These are phyloP conservation scores for Drosophila parabipectinata DNA, from an alignment of 1,140 invertebrate species.

Conservation along the genomic window DNA sequence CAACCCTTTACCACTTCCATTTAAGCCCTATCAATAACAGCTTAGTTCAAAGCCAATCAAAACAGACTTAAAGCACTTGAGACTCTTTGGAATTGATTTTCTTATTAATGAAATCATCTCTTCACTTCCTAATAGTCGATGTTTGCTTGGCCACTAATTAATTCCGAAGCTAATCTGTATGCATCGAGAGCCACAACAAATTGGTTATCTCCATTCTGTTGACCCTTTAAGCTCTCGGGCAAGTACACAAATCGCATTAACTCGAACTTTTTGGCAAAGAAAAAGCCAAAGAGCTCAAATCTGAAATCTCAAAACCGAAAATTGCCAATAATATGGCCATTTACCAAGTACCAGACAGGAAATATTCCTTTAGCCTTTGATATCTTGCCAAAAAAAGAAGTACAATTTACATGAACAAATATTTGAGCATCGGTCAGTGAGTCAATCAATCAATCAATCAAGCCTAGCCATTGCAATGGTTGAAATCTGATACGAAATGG, in stretches of 20 bases:
- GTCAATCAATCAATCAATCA: background rate
- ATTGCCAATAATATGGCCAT: conserved; percentile 35
- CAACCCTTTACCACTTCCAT: too few relatives aligned
- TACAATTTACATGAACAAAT: background rate
- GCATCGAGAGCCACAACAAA: background rate
- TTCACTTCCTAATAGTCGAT: background rate
- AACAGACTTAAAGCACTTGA: background rate
- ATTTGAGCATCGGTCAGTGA: background rate
- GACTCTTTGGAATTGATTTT: background rate
- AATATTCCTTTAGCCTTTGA: conserved; percentile 2
- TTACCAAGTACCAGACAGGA: conserved; percentile 2
- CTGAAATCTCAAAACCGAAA: conserved; percentile 4
- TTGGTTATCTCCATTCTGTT: too few relatives aligned
- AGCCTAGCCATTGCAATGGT: conserved; percentile 7
- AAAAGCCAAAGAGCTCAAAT: background rate
- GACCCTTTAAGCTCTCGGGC: too few relatives aligned
- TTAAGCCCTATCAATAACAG: background rate
- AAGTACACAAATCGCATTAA: background rate
- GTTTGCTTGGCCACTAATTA: background rate
- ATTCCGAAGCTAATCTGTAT: background rate
- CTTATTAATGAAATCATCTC: background rate
- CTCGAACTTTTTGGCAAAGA: background rate
- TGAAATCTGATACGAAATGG: conserved; percentile 5
- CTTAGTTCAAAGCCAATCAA: background rate
- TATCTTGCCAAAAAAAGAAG: too few relatives aligned